Evolutionary conservation across 2,888 invertebrate genomes (phyloP).

Genomic region (Atrina japonica): DNA sequence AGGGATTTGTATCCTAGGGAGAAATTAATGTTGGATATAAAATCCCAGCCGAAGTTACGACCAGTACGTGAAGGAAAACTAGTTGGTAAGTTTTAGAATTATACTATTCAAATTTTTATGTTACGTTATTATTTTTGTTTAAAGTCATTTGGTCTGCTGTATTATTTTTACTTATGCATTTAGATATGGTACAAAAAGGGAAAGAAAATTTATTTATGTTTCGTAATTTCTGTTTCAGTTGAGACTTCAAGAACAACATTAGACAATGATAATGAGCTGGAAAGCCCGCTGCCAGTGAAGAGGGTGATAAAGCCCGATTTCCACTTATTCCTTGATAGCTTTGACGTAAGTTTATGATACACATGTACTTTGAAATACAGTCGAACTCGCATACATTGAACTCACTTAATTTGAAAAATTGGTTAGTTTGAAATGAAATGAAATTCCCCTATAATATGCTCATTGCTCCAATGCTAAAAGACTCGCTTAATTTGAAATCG

Average conservation of each 20-base stretch:
- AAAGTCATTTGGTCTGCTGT: no score
- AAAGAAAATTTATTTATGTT: no score
- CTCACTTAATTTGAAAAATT: no score
- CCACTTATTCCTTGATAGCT: conserved; percentile 35
- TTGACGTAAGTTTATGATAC: conserved; percentile 35
- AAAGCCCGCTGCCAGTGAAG: conserved; percentile 82
- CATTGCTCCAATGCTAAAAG: no score
- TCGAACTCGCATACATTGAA: neutral
- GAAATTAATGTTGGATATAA: conserved; percentile 72
- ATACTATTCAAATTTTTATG: no score
- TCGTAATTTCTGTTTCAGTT: conserved; percentile 57
- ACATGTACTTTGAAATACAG: no score
- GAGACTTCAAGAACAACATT: conserved; percentile 74
- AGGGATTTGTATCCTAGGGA: conserved; percentile 70
- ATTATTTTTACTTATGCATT: no score
- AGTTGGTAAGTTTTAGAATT: conserved; percentile 56
- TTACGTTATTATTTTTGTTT: no score
- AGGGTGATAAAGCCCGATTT: conserved; percentile 91
- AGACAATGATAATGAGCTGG: conserved; percentile 67
- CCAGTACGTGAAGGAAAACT: conserved; percentile 64
- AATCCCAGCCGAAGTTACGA: conserved; percentile 62
- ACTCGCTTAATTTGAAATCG: no score
- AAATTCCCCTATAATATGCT: no score
- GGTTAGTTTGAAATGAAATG: no score
- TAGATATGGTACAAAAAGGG: no score